These are phyloP conservation scores for Osmerus eperlanus DNA, from an alignment of 2,113 vertebrate species.

Conservation along the genomic window DNA sequence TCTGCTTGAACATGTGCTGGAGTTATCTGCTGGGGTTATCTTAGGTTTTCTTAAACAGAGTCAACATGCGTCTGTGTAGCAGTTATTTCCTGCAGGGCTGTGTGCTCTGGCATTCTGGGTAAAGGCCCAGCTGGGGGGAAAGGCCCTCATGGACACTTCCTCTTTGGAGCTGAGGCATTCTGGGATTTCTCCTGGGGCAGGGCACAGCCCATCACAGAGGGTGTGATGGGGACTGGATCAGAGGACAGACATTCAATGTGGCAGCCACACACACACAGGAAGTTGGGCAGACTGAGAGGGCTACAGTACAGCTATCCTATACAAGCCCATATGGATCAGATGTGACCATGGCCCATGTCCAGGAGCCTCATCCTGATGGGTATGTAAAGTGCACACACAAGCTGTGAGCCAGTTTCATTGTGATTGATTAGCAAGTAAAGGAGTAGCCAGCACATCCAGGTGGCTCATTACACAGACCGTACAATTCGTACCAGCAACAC, in stretches of 20 bases:
- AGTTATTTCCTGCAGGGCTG: conserved; percentile 11
- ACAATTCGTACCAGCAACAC: no score
- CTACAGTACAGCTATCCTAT: background rate
- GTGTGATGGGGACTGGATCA: background rate
- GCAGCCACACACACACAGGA: background rate
- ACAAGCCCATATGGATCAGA: background rate
- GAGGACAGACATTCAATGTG: background rate
- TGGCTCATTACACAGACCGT: no score
- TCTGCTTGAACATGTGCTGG: background rate
- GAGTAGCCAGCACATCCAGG: conserved; percentile 5
- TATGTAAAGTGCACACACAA: no score
- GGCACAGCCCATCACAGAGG: no score
- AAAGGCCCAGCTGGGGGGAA: background rate
- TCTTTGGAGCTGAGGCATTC: no score
- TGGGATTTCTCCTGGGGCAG: no score
- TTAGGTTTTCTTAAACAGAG: background rate
- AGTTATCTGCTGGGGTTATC: no score
- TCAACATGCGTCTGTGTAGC: background rate
- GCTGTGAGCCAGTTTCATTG: no score
- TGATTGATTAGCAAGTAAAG: background rate
- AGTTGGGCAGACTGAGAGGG: background rate
- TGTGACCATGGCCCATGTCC: no score
- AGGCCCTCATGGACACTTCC: no score
- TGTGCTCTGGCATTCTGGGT: background rate
- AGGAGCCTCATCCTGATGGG: no score